phyloP scores from a whole-genome alignment of 2,113 vertebrate genomes.

The Ciconia boyciana region DNA sequence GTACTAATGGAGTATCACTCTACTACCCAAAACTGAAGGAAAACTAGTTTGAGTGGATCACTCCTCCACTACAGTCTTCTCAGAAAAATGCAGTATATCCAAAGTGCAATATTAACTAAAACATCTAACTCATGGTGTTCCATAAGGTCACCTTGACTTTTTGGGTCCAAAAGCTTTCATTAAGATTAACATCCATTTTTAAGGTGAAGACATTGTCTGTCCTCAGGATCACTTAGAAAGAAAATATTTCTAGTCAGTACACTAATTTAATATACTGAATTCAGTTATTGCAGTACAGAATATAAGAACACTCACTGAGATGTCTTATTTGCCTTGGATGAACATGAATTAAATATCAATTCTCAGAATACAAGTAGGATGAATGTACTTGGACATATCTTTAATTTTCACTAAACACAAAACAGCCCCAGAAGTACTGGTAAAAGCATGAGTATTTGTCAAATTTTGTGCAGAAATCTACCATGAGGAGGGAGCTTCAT shows the following conservation, averaged over 20 bases:
- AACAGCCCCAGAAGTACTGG: not conserved
- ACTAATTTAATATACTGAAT: not conserved
- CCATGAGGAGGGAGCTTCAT: not conserved
- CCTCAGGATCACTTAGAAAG: not conserved
- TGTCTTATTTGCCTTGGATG: not conserved
- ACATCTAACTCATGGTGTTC: not conserved
- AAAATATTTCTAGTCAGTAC: not conserved
- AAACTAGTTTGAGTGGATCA: not conserved
- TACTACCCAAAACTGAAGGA: not conserved
- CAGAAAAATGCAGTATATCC: not conserved
- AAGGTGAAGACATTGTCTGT: not conserved
- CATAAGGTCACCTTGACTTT: not conserved
- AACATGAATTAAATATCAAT: not conserved
- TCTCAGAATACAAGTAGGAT: not conserved
- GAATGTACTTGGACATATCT: not conserved
- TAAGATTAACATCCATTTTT: not conserved
- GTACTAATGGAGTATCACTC: not conserved
- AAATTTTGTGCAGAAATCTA: not conserved
- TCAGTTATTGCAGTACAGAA: not conserved
- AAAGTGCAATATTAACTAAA: not conserved
- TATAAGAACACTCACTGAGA: not conserved
- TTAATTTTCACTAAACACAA: not conserved
- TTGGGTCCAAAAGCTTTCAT: not conserved
- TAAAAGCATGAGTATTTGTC: not conserved
- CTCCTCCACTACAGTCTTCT: not conserved